Evolutionary conservation across 2,797 vertebrate genomes (phyloP).

Genomic region (Molossus molossus): DNA sequence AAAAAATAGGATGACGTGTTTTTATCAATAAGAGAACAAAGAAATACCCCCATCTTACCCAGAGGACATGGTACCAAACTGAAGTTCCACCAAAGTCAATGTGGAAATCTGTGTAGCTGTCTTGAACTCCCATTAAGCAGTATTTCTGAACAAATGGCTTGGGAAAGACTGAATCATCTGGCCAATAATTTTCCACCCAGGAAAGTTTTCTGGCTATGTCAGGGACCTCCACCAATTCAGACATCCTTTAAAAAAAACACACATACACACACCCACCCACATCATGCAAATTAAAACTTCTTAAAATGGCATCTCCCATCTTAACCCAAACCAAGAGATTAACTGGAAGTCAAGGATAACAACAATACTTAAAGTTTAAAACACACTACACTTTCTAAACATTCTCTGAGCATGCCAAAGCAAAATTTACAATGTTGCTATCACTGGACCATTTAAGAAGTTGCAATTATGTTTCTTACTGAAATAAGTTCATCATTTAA

Average conservation of each 20-base stretch:
- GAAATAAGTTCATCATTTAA: constrained; percentile 76
- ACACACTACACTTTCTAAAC: constrained; percentile 67
- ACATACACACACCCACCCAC: neutral
- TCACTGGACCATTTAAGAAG: constrained; percentile 57
- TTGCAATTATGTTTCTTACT: constrained; percentile 47
- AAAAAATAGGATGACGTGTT: constrained; percentile 22
- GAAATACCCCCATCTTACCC: constrained; percentile 92
- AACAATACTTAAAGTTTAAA: constrained; percentile 66
- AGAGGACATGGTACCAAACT: constrained; percentile 99
- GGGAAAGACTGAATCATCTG: constrained; percentile 98
- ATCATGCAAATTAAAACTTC: constrained; percentile 60
- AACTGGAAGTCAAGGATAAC: constrained; percentile 74
- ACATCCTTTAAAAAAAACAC: constrained; percentile 93
- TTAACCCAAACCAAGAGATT: constrained; percentile 73
- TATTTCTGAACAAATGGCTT: constrained; percentile 99
- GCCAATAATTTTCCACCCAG: constrained; percentile 99
- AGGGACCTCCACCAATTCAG: constrained; percentile 97
- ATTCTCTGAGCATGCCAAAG: constrained; percentile 44
- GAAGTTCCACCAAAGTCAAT: constrained; percentile 99
- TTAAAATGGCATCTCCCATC: constrained; percentile 72
- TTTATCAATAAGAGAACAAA: constrained; percentile 61
- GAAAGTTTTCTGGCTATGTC: constrained; percentile 98
- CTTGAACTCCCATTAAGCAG: constrained; percentile 98
- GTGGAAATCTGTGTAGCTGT: constrained; percentile 99
- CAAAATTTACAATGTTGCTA: constrained; percentile 57